Conservation (phyloP, 2,797 vertebrate genomes). For the Adelosebastes latens region DNA sequence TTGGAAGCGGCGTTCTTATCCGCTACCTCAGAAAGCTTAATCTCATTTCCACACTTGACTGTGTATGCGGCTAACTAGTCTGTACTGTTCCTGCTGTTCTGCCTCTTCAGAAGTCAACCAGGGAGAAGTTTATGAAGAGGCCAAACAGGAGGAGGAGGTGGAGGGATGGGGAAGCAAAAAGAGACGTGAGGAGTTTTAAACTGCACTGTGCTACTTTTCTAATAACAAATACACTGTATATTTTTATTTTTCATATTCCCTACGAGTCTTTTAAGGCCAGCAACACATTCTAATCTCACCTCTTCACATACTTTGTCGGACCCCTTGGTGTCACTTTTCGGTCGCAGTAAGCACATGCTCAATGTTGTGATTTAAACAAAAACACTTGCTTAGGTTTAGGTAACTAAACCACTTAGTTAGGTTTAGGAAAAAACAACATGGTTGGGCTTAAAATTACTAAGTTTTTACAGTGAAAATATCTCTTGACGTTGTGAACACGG, state of each 20-base stretch:
- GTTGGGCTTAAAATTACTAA: too few species aligned
- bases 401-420: too few species aligned
- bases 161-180: background rate
- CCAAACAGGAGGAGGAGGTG: background rate
- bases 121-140: slow-evolving; percentile 2
- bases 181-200: background rate
- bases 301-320: too few species aligned
- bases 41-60: slow-evolving; percentile 27
- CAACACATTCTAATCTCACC: too few species aligned
- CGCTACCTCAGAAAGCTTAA: slow-evolving; percentile 21
- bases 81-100: slow-evolving; percentile 11
- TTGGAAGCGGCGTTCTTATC: background rate
- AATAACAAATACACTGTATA: background rate
- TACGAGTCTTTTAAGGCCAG: background rate
- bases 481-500: too few species aligned
- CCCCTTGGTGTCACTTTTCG: too few species aligned
- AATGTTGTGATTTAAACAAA: too few species aligned
- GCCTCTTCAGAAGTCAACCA: slow-evolving; percentile 9
- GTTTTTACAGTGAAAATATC: too few species aligned
- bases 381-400: too few species aligned
- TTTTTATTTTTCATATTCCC: background rate
- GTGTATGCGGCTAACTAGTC: background rate
- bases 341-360: too few species aligned
- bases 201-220: background rate
- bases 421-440: too few species aligned